phyloP scores from a whole-genome alignment of 2,888 invertebrate species.

The Chrysina gloriosa region DNA sequence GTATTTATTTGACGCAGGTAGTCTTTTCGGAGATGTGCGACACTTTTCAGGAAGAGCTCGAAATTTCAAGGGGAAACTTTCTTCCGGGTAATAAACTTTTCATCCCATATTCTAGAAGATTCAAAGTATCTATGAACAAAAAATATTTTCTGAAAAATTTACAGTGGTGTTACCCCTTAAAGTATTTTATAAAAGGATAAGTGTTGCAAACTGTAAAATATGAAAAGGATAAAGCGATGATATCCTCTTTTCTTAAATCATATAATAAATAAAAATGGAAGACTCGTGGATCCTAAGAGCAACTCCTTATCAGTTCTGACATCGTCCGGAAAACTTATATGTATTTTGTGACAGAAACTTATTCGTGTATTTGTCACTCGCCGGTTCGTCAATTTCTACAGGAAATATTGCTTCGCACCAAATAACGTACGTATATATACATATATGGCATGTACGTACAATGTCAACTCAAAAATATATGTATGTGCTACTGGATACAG shows the following conservation, averaged over 20 bases:
- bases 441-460: too few relatives aligned
- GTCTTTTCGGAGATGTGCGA: too few relatives aligned
- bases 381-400: neutral
- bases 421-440: neutral
- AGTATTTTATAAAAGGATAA: neutral
- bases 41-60: too few relatives aligned
- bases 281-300: neutral
- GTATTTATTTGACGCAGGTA: too few relatives aligned
- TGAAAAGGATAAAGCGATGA: neutral
- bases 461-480: too few relatives aligned
- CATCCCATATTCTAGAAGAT: too few relatives aligned
- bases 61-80: too few relatives aligned
- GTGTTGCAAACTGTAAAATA: neutral
- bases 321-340: neutral
- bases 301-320: neutral
- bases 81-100: too few relatives aligned
- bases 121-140: too few relatives aligned
- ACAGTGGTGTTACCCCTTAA: neutral
- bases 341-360: conserved; percentile 12
- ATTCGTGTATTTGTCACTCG: neutral
- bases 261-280: conserved; percentile 20
- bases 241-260: neutral
- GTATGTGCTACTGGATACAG: too few relatives aligned
- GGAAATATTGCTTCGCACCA: neutral
- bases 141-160: too few relatives aligned